These are phyloP conservation scores for Rhea pennata DNA, from an alignment of 2,113 vertebrate genomes.

Conservation along the genomic window DNA sequence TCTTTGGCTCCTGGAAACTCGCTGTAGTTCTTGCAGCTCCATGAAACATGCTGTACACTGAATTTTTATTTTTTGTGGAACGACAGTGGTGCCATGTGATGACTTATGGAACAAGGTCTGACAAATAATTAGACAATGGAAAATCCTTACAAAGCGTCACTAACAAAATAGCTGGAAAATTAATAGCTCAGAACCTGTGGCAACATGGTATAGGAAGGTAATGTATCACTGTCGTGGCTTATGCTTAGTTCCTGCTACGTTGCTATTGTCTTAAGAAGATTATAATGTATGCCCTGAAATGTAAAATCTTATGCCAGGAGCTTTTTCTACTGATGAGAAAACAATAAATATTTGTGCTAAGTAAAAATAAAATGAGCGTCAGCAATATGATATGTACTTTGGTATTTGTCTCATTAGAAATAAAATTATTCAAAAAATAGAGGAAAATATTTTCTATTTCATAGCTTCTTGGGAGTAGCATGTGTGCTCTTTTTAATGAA, in stretches of 20 bases:
- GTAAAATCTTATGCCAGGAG: neutral
- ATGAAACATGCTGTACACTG: neutral
- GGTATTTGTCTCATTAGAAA: neutral
- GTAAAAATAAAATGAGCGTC: neutral
- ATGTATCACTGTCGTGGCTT: neutral
- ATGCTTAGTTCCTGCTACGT: neutral
- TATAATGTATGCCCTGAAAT: neutral
- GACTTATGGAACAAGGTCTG: neutral
- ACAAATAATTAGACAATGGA: neutral
- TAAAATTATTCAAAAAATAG: neutral
- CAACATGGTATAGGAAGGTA: neutral
- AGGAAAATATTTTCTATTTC: neutral
- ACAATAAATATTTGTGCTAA: neutral
- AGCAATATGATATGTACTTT: neutral
- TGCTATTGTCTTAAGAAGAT: neutral
- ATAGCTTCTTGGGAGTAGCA: neutral
- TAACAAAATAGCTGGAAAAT: neutral
- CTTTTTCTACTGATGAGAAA: neutral
- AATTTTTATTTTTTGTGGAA: neutral
- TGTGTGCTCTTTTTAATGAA: neutral
- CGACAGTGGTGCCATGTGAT: neutral
- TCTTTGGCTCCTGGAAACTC: neutral
- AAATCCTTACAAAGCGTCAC: neutral
- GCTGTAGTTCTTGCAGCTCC: neutral
- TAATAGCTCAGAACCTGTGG: neutral